These are phyloP conservation scores for Trachelipus rathkii DNA, from an alignment of 1,140 invertebrate genomes.

Conservation along the genomic window DNA sequence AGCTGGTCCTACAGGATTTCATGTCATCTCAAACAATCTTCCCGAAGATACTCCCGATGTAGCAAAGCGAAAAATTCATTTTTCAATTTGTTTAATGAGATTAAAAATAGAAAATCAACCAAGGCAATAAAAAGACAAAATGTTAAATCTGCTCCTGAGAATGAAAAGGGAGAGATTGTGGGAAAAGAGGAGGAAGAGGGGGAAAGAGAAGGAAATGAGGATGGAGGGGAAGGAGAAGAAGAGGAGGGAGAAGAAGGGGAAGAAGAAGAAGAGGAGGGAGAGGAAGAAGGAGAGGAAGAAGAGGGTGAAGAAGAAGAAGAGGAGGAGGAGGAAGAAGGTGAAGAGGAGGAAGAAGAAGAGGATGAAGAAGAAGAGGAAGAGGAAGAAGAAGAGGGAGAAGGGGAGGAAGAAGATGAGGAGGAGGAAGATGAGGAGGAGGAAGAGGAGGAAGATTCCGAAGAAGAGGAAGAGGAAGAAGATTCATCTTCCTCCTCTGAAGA, in stretches of 20 bases:
- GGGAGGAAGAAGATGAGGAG: not conserved
- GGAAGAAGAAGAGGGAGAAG: not conserved
- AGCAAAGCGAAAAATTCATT: slow-evolving; percentile 12
- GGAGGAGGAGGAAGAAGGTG: not conserved
- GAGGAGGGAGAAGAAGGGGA: slow-evolving; percentile 27
- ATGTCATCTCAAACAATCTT: slow-evolving; percentile 41
- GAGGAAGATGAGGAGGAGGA: not conserved
- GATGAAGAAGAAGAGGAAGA: not conserved
- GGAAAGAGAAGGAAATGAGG: slow-evolving; percentile 12
- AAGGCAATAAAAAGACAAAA: no score
- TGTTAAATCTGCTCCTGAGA: not conserved
- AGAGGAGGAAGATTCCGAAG: slow-evolving; percentile 23
- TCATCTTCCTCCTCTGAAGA: not conserved
- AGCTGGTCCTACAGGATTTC: slow-evolving; percentile 35
- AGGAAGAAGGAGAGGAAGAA: not conserved
- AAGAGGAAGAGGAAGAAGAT: slow-evolving; percentile 19
- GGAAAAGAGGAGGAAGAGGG: slow-evolving; percentile 56
- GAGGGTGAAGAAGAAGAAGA: slow-evolving; percentile 1
- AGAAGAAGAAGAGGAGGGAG: slow-evolving; percentile 9
- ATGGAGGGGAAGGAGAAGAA: slow-evolving; percentile 21
- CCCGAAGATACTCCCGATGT: slow-evolving; percentile 38
- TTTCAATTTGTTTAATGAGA: not conserved
- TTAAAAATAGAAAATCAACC: not conserved
- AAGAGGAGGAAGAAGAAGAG: not conserved
- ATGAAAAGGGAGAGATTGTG: slow-evolving; percentile 9